Conservation (phyloP, 2,888 invertebrate species). For the Clepsis dumicolana region DNA sequence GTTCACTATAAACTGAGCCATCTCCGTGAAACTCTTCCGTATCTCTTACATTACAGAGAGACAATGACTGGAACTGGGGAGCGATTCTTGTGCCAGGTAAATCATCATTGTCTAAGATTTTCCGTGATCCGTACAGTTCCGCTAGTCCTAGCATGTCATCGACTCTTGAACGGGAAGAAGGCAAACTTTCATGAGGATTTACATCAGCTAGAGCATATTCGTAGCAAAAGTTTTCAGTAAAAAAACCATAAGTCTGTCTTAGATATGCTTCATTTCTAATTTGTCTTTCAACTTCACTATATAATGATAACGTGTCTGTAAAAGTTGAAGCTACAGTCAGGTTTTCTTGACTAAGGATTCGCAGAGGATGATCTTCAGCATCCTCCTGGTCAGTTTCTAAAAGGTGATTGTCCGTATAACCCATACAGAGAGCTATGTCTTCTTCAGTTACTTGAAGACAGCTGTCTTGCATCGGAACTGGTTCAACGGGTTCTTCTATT, state of each 20-base stretch:
- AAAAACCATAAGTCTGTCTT: conserved; percentile 84
- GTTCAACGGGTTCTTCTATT: conserved; percentile 92
- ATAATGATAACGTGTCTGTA: conserved; percentile 90
- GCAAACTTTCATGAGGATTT: conserved; percentile 82
- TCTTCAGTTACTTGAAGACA: conserved; percentile 97
- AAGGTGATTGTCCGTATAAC: conserved; percentile 88
- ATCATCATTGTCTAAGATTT: conserved; percentile 89
- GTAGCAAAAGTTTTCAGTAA: conserved; percentile 80
- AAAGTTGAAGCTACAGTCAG: conserved; percentile 96
- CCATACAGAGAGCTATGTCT: conserved; percentile 96
- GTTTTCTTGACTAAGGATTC: conserved; percentile 96
- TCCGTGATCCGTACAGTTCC: conserved; percentile 92
- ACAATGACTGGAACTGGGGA: conserved; percentile 90
- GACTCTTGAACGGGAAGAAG: conserved; percentile 86
- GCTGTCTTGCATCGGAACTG: conserved; percentile 94
- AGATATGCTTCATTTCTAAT: conserved; percentile 87
- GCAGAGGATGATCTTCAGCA: conserved; percentile 92
- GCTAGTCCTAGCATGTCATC: conserved; percentile 93
- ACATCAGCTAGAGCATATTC: conserved; percentile 67
- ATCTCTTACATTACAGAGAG: conserved; percentile 90
- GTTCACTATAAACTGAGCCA: conserved; percentile 95
- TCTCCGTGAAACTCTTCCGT: conserved; percentile 89
- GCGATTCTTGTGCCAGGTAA: conserved; percentile 84
- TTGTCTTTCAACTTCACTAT: conserved; percentile 89
- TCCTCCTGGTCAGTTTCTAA: conserved; percentile 91